Evolutionary conservation across 2,888 invertebrate species (phyloP).

Genomic region (Cataglyphis albicans): DNA sequence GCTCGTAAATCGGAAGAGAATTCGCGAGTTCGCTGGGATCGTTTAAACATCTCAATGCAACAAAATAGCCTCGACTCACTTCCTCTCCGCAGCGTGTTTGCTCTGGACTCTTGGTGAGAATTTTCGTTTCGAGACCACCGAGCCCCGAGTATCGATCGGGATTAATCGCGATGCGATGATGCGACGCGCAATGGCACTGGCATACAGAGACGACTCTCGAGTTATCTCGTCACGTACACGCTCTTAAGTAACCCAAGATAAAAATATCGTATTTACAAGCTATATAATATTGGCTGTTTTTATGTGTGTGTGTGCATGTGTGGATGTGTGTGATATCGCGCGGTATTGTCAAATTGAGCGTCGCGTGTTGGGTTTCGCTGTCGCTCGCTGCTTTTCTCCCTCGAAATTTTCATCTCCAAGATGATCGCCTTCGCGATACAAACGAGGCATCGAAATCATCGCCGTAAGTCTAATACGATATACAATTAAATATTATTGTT

Average conservation of each 20-base stretch:
- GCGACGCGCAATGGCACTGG: constrained; percentile 50
- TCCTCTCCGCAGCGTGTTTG: constrained; percentile 7
- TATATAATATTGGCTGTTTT: constrained; percentile 39
- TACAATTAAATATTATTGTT: constrained; percentile 13
- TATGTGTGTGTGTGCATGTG: background rate
- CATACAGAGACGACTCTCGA: constrained; percentile 35
- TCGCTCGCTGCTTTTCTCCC: constrained; percentile 19
- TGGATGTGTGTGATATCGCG: constrained; percentile 38
- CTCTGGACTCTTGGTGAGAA: background rate
- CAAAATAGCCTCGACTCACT: constrained; percentile 25
- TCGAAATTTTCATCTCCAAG: constrained; percentile 14
- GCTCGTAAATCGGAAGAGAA: background rate
- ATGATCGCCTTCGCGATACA: constrained; percentile 22
- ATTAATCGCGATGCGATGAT: constrained; percentile 38
- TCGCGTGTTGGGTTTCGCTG: constrained; percentile 22
- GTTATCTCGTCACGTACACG: constrained; percentile 29
- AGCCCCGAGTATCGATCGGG: background rate
- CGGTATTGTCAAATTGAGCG: constrained; percentile 51
- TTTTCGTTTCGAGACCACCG: background rate
- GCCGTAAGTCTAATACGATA: constrained; percentile 16
- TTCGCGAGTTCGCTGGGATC: constrained; percentile 2
- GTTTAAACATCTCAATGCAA: background rate
- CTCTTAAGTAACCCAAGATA: constrained; percentile 55
- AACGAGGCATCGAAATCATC: constrained; percentile 20
- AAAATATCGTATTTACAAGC: constrained; percentile 56